Base-by-base conservation (phyloP, 2,113 vertebrate species). In the Poeciliopsis occidentalis region DNA sequence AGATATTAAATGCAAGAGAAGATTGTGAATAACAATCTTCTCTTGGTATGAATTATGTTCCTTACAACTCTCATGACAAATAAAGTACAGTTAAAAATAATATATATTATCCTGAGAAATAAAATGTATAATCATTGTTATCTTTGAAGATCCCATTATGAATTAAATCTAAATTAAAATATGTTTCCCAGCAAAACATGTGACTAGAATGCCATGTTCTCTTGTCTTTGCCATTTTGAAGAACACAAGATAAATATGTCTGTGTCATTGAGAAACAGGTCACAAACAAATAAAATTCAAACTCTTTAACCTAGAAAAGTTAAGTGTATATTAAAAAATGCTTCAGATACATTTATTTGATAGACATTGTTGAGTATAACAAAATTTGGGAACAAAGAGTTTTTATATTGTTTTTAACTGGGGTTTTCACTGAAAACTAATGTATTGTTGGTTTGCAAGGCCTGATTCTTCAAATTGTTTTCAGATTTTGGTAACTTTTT, bases 61-160 rank as follows among this genome's bases (percentile, higher is more conserved):
- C 4, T 13, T 19, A 54, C 60, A 64, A 69, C 72, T 69, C 70
- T 78, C 31, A 64, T 67, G 47, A 63, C 47, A 73, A 37, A 22
- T 22, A 22, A 7, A 4, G 12, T 24, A 47, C 17, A 19, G 69
- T 32, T 61, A 39, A 70, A 65, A 61, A 29, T 30, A 57, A 57
- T 37, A 70, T 12, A 24, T 24, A 27, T 71, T 64, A 47, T 41
- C 57, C 54, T 31, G 24, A 67, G 24, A 63, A 22, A 31, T 44
- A 73, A 30, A 63, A 27, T 12, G 7, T 62, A 63, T 24, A 12
- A 41, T 44, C 61, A 54, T 41, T 15, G 32, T 44, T 62, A 0
- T 63, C 30, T 10, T 3, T 69, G 12, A 17, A 77, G 24, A 34
- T 26, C 26, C 5, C 26, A n/a, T 39, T 34, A 63, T 5, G 13